Evolutionary conservation across 1,140 invertebrate species (phyloP).

Genomic region (Pogonomyrmex californicus): DNA sequence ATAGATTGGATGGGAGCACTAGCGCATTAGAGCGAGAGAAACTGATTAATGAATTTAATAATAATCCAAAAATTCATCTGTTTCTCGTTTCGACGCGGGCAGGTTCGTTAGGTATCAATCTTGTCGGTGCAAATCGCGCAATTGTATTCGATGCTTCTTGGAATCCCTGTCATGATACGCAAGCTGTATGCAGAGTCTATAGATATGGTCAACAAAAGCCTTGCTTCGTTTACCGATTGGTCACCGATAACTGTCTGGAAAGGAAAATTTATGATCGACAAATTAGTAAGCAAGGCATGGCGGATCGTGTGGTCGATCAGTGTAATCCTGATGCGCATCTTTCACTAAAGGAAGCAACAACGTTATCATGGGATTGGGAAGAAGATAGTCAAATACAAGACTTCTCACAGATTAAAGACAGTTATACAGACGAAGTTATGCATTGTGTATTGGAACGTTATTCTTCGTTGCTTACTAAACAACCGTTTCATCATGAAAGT

Average conservation of each 20-base stretch:
- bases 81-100: slow-evolving; percentile 99
- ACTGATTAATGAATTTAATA: slow-evolving; percentile 99
- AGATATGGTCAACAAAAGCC: slow-evolving; percentile 97
- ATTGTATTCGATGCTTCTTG: slow-evolving; percentile 99
- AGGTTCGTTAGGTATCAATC: slow-evolving; percentile 98
- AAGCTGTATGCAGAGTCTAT: slow-evolving; percentile 99
- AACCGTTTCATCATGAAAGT: slow-evolving; percentile 99
- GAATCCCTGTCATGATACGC: slow-evolving; percentile 99
- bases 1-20: slow-evolving; percentile 98
- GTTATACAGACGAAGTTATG: slow-evolving; percentile 94
- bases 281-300: slow-evolving; percentile 99
- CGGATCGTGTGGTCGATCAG: slow-evolving; percentile 99
- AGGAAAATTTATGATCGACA: slow-evolving; percentile 99
- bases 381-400: slow-evolving; percentile 92
- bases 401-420: slow-evolving; percentile 90
- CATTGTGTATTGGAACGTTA: slow-evolving; percentile 91
- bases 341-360: slow-evolving; percentile 97
- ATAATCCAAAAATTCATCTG: slow-evolving; percentile 94
- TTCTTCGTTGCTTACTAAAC: slow-evolving; percentile 92
- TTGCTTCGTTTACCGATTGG: slow-evolving; percentile 98
- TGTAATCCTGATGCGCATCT: slow-evolving; percentile 98
- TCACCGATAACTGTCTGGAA: slow-evolving; percentile 98
- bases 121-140: slow-evolving; percentile 98
- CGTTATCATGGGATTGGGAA: slow-evolving; percentile 97
- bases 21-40: slow-evolving; percentile 97